Base-by-base conservation (phyloP, 2,888 invertebrate species). In the Drosophila acutilabella region DNA sequence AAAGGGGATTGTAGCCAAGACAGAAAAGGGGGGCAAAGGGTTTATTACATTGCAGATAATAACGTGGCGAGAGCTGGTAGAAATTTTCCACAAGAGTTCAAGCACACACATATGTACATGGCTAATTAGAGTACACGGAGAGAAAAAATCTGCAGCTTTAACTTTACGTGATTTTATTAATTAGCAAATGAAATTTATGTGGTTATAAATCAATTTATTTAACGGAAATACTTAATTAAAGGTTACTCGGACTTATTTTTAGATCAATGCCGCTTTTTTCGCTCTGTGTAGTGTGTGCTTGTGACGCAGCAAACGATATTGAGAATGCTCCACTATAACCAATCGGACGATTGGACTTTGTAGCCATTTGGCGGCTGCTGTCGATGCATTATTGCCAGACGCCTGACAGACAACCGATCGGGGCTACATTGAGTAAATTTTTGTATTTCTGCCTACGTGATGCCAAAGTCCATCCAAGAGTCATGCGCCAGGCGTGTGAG, bases 381-480 rank as follows among this genome's bases (percentile, higher is more conserved):
- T 8, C n/a, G 44, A 18, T 64, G 58, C 47, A 64, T 52, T 65
- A 64, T 52, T 65, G 53, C 33, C 41, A 62, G 54, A 62, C 56
- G 23, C 16, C 40, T 56, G 47, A 48, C 47, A 61, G 61, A 61
- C 61, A 61, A n/a, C n/a, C 48, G 48, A 53, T 8, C 40, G 58
- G 58, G 40, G 44, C 44, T 38, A 69, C 57, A 64, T 70, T 71
- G 58, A 51, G 57, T 74, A 58, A 53, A 69, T 64, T 64, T 60
- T 52, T 42, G 33, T n/a, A 45, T 26, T 61, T 65, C 58, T 40
- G 58, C 44, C 71, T 59, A 64, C 64, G 44, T 14, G 64, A 59
- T 60, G 51, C 14, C 83, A 88, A 85, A 85, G 85, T 85, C 88
- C 85, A 88, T 33, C 75, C 78, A 75, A 83, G 83, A 86, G 85